phyloP scores from a whole-genome alignment of 2,113 vertebrate species.

The Entomyzon cyanotis region DNA sequence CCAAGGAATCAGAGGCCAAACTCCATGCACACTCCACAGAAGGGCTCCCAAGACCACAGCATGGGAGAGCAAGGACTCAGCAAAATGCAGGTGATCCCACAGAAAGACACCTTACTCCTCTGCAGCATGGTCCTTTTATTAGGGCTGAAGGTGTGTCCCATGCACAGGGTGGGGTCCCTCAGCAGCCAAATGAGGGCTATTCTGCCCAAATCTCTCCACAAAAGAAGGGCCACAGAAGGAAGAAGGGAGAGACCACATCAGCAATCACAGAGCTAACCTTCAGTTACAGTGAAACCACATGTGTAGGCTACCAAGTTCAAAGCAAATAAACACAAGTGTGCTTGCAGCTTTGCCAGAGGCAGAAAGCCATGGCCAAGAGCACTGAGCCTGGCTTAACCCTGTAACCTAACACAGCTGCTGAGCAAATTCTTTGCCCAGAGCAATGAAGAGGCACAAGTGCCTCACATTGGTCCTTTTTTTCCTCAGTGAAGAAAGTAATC shows the following conservation, averaged over 20 bases:
- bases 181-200: background rate
- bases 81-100: background rate
- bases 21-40: background rate
- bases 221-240: background rate
- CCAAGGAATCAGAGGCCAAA: background rate
- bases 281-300: background rate
- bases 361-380: background rate
- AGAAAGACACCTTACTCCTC: background rate
- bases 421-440: background rate
- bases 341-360: rapidly evolving
- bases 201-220: background rate
- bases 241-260: background rate
- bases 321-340: background rate
- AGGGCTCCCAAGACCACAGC: background rate
- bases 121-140: rapidly evolving
- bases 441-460: background rate
- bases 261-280: background rate
- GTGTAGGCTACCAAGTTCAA: background rate
- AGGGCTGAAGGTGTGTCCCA: background rate
- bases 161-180: rapidly evolving
- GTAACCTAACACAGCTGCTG: background rate
- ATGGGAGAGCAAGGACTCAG: background rate
- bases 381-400: background rate
- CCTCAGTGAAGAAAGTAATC: background rate
- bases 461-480: background rate